Evolutionary conservation across 2,797 vertebrate species (phyloP), one percentile per base, ranked within the genome.

Genomic region (Lepus townsendii): DNA sequence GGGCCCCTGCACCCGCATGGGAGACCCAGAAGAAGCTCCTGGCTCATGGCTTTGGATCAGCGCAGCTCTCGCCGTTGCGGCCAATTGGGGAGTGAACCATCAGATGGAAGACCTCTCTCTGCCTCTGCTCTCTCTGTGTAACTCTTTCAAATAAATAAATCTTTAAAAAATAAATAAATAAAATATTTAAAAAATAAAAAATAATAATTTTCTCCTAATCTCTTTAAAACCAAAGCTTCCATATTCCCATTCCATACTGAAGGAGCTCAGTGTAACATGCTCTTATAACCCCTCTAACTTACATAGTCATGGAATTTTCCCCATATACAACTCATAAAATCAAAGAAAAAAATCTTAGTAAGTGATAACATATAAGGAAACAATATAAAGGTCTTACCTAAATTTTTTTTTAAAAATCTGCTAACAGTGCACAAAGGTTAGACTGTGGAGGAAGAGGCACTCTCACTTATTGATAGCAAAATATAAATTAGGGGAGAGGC

Each of bases 361-460:
- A 92, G 73, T 8, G 42, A 32, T 89, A 89, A 86, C 52, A 89
- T 38, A 84, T 78, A 65, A 73, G 73, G 26, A 78, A 72, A 85
- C 17, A 30, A 52, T 76, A 27, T 85, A 75, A 75, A 95, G 68
- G 50, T 60, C 60, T 89, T 93, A 16, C 38, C 6, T 54, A 63
- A 63, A n/a, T 3, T 35, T 35, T 35, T 35, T 35, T 35, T 35
- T 3, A 35, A 35, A 35, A 17, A 35, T 78, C 27, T 52, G 19
- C 38, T 79, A 57, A 32, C 47, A 68, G 17, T 79, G 92, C 62
- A 82, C 13, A 54, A 86, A 68, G 6, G 24, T 38, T 62, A 22
- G 27, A 60, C 17, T 80, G 1, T 62, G 22, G 26, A 32, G 14
- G 10, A 68, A 95, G 47, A 78, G 35, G 24, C 4, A 63, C 68